Evolutionary conservation across 2,888 invertebrate species (phyloP).

Genomic region (Drosophila mettleri): DNA sequence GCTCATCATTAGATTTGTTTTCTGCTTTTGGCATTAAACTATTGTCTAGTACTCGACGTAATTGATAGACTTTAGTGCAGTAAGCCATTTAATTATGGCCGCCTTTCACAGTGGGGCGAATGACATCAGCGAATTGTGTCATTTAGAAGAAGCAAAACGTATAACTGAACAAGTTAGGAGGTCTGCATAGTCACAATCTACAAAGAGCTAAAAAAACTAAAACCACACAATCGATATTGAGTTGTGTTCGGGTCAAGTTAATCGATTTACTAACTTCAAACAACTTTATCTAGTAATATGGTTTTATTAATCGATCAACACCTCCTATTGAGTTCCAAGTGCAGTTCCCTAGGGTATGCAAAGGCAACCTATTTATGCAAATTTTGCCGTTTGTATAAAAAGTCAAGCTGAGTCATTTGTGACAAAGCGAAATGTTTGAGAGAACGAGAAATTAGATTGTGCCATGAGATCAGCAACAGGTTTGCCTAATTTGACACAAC

Average conservation of each 20-base stretch:
- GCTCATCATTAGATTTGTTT: slow-evolving; percentile 31
- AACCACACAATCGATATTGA: not conserved
- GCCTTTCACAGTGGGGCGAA: slow-evolving; percentile 12
- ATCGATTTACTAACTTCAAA: not conserved
- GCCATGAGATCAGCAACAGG: slow-evolving; percentile 61
- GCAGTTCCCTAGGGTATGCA: slow-evolving; percentile 8
- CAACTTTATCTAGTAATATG: not conserved
- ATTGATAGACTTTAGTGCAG: slow-evolving; percentile 18
- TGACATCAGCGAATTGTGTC: slow-evolving; percentile 56
- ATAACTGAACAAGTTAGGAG: not conserved
- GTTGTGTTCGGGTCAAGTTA: not conserved
- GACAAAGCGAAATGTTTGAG: slow-evolving; percentile 45
- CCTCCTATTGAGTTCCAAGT: too few relatives aligned
- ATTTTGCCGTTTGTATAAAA: slow-evolving; percentile 40
- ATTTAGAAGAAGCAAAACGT: slow-evolving; percentile 13
- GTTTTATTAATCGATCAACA: not conserved
- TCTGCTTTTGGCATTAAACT: slow-evolving; percentile 9
- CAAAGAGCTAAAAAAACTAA: not conserved
- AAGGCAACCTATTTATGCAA: slow-evolving; percentile 48
- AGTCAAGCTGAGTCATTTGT: slow-evolving; percentile 50
- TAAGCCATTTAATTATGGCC: slow-evolving; percentile 14
- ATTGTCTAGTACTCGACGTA: slow-evolving; percentile 20
- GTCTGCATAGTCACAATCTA: not conserved
- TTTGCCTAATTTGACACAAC: slow-evolving; percentile 29
- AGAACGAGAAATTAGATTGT: slow-evolving; percentile 45